Percentiles rank a stretch among this genome's conserved stretches.
phyloP scores from a whole-genome alignment of 2,797 vertebrate species.

The Myripristis jacobus region DNA sequence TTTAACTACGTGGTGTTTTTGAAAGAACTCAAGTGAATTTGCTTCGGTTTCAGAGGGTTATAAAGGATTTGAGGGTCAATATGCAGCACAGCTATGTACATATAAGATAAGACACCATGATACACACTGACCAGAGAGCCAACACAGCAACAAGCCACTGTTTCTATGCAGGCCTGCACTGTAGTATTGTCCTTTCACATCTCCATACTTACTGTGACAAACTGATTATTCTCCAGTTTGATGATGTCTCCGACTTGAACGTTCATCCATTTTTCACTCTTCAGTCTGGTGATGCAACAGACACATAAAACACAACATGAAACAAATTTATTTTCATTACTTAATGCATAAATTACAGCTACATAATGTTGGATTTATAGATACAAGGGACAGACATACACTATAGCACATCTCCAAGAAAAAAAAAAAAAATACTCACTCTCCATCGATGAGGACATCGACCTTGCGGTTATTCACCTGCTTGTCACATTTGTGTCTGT shows the following conservation, averaged over 20 bases:
- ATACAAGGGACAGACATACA: too few relatives aligned
- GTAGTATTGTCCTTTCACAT: background rate
- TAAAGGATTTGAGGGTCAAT: background rate
- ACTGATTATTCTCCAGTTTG: slow-evolving; percentile 92
- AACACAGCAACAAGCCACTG: too few relatives aligned
- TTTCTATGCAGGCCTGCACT: too few relatives aligned
- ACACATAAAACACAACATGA: background rate
- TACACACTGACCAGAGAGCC: too few relatives aligned
- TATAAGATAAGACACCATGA: background rate
- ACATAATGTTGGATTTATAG: too few relatives aligned
- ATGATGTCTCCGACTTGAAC: slow-evolving; percentile 95
- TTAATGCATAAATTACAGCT: too few relatives aligned
- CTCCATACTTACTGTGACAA: slow-evolving; percentile 89
- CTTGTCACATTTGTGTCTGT: slow-evolving; percentile 90
- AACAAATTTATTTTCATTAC: too few relatives aligned
- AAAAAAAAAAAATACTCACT: slow-evolving; percentile 82
- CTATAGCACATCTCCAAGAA: background rate
- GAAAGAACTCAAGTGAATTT: too few relatives aligned
- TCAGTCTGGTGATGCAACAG: slow-evolving; percentile 81
- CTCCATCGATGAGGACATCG: slow-evolving; percentile 87
- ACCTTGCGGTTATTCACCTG: slow-evolving; percentile 93
- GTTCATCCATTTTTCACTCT: slow-evolving; percentile 92
- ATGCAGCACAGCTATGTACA: background rate
- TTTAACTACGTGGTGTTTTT: too few relatives aligned
- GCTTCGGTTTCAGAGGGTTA: too few relatives aligned